phyloP scores from a whole-genome alignment of 2,888 invertebrate species.

The Drosophila putrida region DNA sequence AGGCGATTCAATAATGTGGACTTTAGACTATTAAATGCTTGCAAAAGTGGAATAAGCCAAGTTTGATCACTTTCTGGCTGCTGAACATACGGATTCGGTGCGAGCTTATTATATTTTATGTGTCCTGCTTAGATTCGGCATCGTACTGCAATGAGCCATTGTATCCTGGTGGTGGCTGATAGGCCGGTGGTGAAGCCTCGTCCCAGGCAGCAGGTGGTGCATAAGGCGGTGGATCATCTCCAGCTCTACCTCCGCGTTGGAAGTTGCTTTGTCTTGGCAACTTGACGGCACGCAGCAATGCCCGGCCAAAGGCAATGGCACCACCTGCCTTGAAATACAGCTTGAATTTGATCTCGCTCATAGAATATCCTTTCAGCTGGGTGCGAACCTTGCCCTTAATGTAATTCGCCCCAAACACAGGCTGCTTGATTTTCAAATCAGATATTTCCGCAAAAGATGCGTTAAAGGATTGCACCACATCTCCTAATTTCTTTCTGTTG shows the following conservation, averaged over 20 bases:
- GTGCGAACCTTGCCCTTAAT: constrained; percentile 97
- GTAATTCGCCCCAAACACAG: constrained; percentile 99
- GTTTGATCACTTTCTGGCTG: constrained; percentile 64
- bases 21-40: no score
- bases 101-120: constrained; percentile 62
- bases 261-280: constrained; percentile 88
- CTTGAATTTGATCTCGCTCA: constrained; percentile 97
- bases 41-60: constrained; percentile 58
- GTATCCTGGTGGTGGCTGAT: constrained; percentile 94
- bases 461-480: constrained; percentile 96
- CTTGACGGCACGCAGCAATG: constrained; percentile 96
- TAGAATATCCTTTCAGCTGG: constrained; percentile 97
- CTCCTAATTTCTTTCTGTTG: constrained; percentile 91
- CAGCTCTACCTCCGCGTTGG: constrained; percentile 74
- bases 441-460: constrained; percentile 95
- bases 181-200: constrained; percentile 96
- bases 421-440: constrained; percentile 98
- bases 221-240: constrained; percentile 90
- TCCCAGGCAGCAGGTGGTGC: constrained; percentile 92
- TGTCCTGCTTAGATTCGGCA: constrained; percentile 97
- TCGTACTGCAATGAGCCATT: constrained; percentile 98
- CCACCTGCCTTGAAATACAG: constrained; percentile 98
- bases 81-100: constrained; percentile 32
- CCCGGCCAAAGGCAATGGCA: constrained; percentile 99
- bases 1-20: no score